phyloP scores from a whole-genome alignment of 2,113 vertebrate genomes.

The Osmerus mordax region DNA sequence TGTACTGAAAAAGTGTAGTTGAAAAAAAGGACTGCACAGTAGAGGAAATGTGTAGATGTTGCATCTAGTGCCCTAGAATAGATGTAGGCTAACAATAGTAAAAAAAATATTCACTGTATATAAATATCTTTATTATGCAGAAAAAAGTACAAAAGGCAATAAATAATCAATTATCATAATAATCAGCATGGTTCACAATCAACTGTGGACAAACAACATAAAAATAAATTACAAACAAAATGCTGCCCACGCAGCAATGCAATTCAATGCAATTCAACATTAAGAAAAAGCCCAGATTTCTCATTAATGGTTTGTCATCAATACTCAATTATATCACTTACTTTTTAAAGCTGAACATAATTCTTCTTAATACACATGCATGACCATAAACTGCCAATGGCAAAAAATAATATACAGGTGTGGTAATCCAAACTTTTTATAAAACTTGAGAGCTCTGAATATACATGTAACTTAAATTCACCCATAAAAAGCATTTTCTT shows the following conservation, averaged over 20 bases:
- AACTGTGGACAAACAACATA: not conserved
- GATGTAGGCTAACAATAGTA: not conserved
- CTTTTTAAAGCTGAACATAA: not conserved
- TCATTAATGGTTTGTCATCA: not conserved
- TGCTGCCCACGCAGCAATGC: not conserved
- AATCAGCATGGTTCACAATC: conserved; percentile 1
- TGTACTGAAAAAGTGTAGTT: not conserved
- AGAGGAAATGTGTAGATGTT: not conserved
- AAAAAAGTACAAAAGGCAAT: conserved; percentile 57
- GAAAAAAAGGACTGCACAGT: not conserved
- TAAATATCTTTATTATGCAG: conserved; percentile 72
- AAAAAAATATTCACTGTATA: conserved; percentile 38
- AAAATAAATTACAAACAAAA: conserved; percentile 10
- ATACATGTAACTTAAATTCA: no score
- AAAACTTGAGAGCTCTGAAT: no score
- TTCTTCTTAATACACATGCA: no score
- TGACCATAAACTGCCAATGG: no score
- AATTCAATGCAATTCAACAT: no score
- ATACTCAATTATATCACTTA: not conserved
- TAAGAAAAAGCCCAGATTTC: no score
- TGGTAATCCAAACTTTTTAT: no score
- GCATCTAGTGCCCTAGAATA: not conserved
- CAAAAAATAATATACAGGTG: no score
- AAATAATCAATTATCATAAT: conserved; percentile 51
- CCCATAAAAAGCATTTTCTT: no score